Conservation (phyloP, 2,888 invertebrate genomes). For the Hemaris fuciformis region DNA sequence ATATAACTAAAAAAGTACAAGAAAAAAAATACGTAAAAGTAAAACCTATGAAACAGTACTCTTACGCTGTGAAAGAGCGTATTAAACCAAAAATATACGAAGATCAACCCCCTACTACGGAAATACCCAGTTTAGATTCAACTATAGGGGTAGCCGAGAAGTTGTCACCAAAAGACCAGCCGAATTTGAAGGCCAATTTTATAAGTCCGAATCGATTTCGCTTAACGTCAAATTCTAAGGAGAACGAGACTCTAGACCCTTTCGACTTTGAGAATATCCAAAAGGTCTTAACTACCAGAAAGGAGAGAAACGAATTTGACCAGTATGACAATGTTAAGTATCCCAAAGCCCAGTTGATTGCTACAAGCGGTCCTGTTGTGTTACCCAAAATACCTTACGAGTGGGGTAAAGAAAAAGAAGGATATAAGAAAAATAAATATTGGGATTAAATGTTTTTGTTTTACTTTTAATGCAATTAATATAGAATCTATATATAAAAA, state of each 20-base stretch:
- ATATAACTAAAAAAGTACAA: neutral
- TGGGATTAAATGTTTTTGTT: conserved; percentile 19
- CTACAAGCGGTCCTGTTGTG: conserved; percentile 31
- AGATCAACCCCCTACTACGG: neutral
- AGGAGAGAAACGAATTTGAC: conserved; percentile 34
- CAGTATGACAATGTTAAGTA: conserved; percentile 36
- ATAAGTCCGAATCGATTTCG: neutral
- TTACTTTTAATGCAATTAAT: too few relatives aligned
- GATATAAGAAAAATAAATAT: neutral
- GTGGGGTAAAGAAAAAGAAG: conserved; percentile 18
- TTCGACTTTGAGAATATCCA: neutral
- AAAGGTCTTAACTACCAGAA: conserved; percentile 25
- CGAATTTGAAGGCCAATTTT: neutral
- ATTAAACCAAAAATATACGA: neutral
- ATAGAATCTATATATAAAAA: too few relatives aligned
- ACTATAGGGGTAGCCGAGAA: neutral
- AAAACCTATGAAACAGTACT: neutral
- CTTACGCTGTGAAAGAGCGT: neutral
- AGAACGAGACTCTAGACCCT: neutral
- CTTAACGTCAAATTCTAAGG: neutral
- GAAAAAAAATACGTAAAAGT: neutral
- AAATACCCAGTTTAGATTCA: neutral
- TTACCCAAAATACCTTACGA: conserved; percentile 22
- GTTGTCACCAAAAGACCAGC: too few relatives aligned
- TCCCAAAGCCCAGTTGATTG: conserved; percentile 27